These are phyloP conservation scores for Noctua comes DNA, from an alignment of 2,888 invertebrate genomes.

Conservation along the genomic window DNA sequence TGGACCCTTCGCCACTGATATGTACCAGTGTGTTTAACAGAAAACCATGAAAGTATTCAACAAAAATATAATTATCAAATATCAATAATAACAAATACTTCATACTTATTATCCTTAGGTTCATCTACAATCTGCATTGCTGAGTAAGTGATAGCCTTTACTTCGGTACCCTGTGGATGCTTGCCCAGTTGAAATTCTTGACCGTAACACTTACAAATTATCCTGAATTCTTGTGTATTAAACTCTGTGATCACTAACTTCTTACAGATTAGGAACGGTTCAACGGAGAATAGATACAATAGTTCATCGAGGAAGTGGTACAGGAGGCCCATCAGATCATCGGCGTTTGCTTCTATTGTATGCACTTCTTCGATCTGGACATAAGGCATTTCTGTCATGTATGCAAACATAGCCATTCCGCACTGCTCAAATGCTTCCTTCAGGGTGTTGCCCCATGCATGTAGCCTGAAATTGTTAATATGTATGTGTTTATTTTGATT, in stretches of 20 bases:
- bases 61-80: slow-evolving; percentile 91
- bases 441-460: slow-evolving; percentile 97
- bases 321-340: slow-evolving; percentile 96
- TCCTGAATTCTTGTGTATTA: slow-evolving; percentile 94
- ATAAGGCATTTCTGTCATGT: slow-evolving; percentile 97
- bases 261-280: slow-evolving; percentile 96
- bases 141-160: slow-evolving; percentile 99
- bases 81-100: slow-evolving; percentile 99
- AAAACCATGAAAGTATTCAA: slow-evolving; percentile 41
- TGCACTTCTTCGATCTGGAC: slow-evolving; percentile 95
- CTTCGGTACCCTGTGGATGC: slow-evolving; percentile 99
- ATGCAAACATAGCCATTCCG: slow-evolving; percentile 98
- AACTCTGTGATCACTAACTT: slow-evolving; percentile 97
- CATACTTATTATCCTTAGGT: slow-evolving; percentile 93
- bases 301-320: slow-evolving; percentile 98
- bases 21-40: slow-evolving; percentile 20
- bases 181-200: slow-evolving; percentile 97
- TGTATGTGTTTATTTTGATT: slow-evolving; percentile 2
- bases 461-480: slow-evolving; percentile 91
- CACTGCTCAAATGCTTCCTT: slow-evolving; percentile 98
- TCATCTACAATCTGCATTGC: slow-evolving; percentile 98
- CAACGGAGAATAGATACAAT: slow-evolving; percentile 97
- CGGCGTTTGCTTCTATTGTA: slow-evolving; percentile 96
- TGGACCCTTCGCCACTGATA: too few species aligned
- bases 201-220: slow-evolving; percentile 96